Conservation (phyloP, 2,888 invertebrate species). For the Stenotaenia linearis region DNA sequence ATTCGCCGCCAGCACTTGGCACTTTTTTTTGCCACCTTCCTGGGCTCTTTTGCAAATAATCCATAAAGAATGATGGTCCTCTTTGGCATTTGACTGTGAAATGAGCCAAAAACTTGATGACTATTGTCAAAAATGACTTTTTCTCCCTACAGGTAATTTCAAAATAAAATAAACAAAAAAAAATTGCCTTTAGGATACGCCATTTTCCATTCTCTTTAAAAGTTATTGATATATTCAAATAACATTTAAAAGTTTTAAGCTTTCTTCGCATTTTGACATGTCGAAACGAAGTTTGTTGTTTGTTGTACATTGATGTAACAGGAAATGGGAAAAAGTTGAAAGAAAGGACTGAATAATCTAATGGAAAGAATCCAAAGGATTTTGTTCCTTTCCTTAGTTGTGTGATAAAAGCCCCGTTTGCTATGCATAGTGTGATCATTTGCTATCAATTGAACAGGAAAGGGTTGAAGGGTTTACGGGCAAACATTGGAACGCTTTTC, state of each 20-base stretch:
- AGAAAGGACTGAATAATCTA: not conserved
- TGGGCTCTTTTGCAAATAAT: conserved; percentile 9
- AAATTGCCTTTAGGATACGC: not conserved
- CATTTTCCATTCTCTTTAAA: not conserved
- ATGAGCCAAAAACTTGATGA: not conserved
- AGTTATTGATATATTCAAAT: not conserved
- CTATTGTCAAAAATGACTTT: not conserved
- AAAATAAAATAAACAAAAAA: not conserved
- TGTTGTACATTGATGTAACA: not conserved
- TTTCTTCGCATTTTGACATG: not conserved
- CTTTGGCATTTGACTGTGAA: conserved; percentile 7
- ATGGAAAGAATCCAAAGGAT: not conserved
- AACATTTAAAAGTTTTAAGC: too few relatives aligned
- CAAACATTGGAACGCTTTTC: not conserved
- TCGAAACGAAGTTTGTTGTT: not conserved
- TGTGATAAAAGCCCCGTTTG: not conserved
- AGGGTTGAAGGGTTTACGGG: not conserved
- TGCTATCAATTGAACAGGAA: not conserved
- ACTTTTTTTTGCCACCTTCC: not conserved
- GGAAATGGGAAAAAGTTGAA: not conserved
- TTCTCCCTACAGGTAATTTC: not conserved
- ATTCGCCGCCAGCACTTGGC: conserved; percentile 6
- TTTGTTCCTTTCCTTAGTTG: not conserved
- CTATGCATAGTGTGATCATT: not conserved
- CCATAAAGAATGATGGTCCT: conserved; percentile 15